A percentile compares a stretch with the other conserved stretches of the same genome.
Evolutionary conservation across 2,797 vertebrate species (phyloP).

Genomic region (Megalops cyprinoides): DNA sequence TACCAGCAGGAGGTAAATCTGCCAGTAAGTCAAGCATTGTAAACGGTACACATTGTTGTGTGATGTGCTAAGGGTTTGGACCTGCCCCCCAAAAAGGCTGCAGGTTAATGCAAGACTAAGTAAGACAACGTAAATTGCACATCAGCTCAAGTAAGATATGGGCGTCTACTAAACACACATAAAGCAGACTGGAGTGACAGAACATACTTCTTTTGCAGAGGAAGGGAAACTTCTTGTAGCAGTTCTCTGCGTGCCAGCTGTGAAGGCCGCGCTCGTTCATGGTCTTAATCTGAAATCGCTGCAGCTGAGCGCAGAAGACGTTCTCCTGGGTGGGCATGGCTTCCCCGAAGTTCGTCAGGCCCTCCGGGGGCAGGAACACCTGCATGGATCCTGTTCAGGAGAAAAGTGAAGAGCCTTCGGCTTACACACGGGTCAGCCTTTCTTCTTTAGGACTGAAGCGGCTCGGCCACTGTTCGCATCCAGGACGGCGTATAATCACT

Average conservation of each 20-base stretch:
- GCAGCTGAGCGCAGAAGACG: constrained; percentile 92
- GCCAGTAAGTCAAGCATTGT: no score
- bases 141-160: no score
- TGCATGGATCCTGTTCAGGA: constrained; percentile 82
- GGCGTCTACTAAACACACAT: no score
- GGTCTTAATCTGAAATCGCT: constrained; percentile 86
- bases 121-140: no score
- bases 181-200: not conserved
- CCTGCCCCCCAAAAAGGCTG: no score
- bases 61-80: no score
- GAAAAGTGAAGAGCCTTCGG: not conserved
- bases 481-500: no score
- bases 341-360: constrained; percentile 74
- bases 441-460: no score
- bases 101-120: no score
- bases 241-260: constrained; percentile 97
- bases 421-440: not conserved
- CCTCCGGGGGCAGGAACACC: constrained; percentile 91
- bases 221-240: constrained; percentile 93
- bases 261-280: constrained; percentile 90
- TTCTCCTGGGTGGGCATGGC: constrained; percentile 83
- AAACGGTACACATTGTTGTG: no score
- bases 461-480: no score
- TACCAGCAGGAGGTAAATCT: no score
- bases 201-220: constrained; percentile 95